Conservation (phyloP, 2,113 vertebrate species). For the Sclerurus mexicanus region DNA sequence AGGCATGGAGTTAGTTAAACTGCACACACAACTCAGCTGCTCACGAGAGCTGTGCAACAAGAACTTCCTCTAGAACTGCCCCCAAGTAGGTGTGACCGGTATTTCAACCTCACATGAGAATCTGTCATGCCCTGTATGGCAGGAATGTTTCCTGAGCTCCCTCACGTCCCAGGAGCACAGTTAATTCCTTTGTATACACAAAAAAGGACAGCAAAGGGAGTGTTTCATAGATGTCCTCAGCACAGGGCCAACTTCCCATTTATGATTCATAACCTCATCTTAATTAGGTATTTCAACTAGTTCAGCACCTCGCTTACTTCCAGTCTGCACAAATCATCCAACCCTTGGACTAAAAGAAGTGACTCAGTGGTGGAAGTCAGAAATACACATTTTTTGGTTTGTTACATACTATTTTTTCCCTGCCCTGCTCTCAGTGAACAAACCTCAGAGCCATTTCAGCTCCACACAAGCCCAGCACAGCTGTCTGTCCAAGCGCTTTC, state of each 20-base stretch:
- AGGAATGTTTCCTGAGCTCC: background rate
- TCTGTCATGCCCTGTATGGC: background rate
- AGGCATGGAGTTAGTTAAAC: background rate
- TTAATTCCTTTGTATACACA: conserved; percentile 7
- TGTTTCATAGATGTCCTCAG: background rate
- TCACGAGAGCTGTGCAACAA: background rate
- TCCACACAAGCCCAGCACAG: background rate
- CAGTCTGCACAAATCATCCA: background rate
- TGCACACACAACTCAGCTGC: background rate
- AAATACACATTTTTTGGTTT: background rate
- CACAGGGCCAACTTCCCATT: conserved; percentile 27
- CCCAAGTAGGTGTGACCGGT: background rate
- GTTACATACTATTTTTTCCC: background rate
- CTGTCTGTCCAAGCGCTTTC: background rate
- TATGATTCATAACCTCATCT: conserved; percentile 24
- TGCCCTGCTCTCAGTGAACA: background rate
- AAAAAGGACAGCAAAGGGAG: background rate
- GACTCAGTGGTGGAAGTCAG: background rate
- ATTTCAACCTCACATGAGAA: background rate
- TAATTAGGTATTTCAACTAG: conserved; percentile 13
- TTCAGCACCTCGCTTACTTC: background rate
- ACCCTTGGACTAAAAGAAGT: background rate
- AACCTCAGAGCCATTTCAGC: background rate
- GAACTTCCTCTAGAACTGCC: background rate
- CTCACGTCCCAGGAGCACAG: conserved; percentile 12